Evolutionary conservation across 2,888 invertebrate genomes (phyloP), one percentile per base, ranked within the genome.

Genomic region (Aphidoletes aphidimyza): DNA sequence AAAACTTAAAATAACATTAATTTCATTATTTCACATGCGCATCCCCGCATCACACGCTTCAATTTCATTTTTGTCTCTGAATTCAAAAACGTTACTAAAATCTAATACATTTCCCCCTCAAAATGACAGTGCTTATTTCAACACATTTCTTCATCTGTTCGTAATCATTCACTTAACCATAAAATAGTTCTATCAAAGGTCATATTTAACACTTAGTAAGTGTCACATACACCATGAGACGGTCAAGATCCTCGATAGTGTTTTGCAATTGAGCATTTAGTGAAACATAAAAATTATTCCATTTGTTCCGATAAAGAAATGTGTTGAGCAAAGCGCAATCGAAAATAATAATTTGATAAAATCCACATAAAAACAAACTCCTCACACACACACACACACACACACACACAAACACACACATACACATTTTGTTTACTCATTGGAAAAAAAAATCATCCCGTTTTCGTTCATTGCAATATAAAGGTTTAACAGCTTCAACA

Each of bases 401-500:
- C n/a, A n/a, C n/a, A n/a, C n/a, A n/a, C n/a, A n/a, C n/a, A n/a
- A n/a, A n/a, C n/a, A n/a, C n/a, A n/a, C n/a, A n/a, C 69, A 69
- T 17, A n/a, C n/a, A n/a, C 69, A 69, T 34, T 69, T 69, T 69
- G 69, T 69, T 69, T 69, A 69, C 30, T 69, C 69, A 69, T 69
- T 69, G 69, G 69, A 54, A 54, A n/a, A n/a, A n/a, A n/a, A n/a
- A 69, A 69, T 69, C 69, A 69, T 69, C 30, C 69, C 30, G n/a
- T n/a, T n/a, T 69, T 69, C 30, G 69, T 69, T 69, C 69, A 69
- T 69, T 69, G 69, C 69, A 69, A 69, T 17, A 19, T 37, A 84
- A 47, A 86, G 86, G 86, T 47, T 89, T 90, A n/a, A 90, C 90
- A 47, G 89, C 89, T 83, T 90, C 90, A 14, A 89, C 89, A 85